These are phyloP conservation scores for Mesoligia furuncula DNA, from an alignment of 2,888 invertebrate species.

Conservation along the genomic window DNA sequence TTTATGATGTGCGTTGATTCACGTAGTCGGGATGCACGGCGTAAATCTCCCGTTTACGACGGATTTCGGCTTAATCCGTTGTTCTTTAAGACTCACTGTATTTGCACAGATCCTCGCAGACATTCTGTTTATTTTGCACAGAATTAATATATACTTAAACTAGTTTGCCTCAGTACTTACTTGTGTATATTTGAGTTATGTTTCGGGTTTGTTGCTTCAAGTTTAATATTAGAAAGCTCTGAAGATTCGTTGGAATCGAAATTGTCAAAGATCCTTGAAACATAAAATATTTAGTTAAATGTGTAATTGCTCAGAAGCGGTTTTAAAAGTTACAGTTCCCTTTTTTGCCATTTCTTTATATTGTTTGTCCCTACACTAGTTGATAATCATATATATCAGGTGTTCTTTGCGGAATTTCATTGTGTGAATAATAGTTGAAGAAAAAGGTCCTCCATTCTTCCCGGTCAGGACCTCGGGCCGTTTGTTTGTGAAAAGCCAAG, in stretches of 20 bases:
- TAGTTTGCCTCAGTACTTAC: conserved; percentile 43
- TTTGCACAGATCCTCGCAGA: conserved; percentile 50
- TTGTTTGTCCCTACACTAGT: conserved; percentile 20
- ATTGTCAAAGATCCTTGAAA: conserved; percentile 1
- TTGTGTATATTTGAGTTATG: conserved; percentile 45
- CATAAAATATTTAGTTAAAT: not conserved
- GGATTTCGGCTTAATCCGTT: conserved; percentile 61
- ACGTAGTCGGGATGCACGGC: conserved; percentile 49
- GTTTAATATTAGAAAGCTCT: conserved; percentile 32
- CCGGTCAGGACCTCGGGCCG: conserved; percentile 15
- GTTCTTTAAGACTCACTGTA: conserved; percentile 60
- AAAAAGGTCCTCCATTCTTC: conserved; percentile 53
- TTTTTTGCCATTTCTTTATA: conserved; percentile 12
- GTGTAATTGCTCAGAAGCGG: not conserved
- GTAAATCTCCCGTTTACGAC: conserved; percentile 63
- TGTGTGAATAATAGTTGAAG: conserved; percentile 46
- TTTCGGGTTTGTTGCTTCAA: conserved; percentile 32
- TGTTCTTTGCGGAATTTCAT: conserved; percentile 33
- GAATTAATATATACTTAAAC: conserved; percentile 50
- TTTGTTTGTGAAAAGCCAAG: conserved; percentile 42
- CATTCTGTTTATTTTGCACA: conserved; percentile 55
- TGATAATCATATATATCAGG: conserved; percentile 34
- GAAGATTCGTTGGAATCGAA: conserved; percentile 3
- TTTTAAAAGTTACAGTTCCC: not conserved
- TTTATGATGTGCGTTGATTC: conserved; percentile 67